phyloP scores from a whole-genome alignment of 1,140 invertebrate genomes.

The Spodoptera frugiperda region DNA sequence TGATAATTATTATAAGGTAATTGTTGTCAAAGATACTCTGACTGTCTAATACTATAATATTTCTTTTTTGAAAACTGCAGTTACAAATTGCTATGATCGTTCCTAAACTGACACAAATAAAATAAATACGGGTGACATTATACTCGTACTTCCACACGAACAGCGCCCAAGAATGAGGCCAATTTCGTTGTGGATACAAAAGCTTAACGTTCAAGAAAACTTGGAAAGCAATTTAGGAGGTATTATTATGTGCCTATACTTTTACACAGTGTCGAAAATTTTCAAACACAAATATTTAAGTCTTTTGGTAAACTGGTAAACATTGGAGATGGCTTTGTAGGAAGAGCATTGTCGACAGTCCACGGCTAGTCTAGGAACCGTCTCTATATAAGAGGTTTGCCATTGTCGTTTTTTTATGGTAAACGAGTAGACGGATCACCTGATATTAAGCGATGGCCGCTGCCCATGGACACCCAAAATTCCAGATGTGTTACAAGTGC shows the following conservation, averaged over 20 bases:
- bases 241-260: conserved; percentile 30
- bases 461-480: no score
- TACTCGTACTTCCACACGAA: conserved; percentile 22
- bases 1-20: no score
- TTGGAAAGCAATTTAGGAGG: conserved; percentile 29
- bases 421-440: no score
- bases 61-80: not conserved
- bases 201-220: conserved; percentile 26
- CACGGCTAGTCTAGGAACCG: no score
- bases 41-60: no score
- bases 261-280: conserved; percentile 14
- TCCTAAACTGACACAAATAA: not conserved
- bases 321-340: not conserved
- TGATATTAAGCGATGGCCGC: no score
- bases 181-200: conserved; percentile 31
- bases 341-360: no score
- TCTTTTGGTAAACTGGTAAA: not conserved
- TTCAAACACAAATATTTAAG: conserved; percentile 6
- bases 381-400: no score
- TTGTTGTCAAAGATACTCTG: no score
- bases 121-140: conserved; percentile 21
- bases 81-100: not conserved
- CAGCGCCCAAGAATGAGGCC: conserved; percentile 16
- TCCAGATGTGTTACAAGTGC: no score
- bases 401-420: no score